These are phyloP conservation scores for Pseudolaguvia tuberculata DNA, from an alignment of 2,113 vertebrate genomes.

Conservation along the genomic window DNA sequence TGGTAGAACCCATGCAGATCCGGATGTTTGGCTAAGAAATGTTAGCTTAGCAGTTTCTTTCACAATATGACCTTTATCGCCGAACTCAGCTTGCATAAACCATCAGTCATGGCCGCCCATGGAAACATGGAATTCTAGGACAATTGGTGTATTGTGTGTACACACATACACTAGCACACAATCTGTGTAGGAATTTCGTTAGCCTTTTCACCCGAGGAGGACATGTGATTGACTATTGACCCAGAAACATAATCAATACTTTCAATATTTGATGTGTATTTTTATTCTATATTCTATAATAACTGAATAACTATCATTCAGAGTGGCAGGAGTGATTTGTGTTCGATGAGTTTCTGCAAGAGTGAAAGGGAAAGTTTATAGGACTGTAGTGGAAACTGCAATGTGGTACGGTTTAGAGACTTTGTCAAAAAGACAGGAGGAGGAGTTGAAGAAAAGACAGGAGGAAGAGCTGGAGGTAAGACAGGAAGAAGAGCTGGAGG, in stretches of 20 bases:
- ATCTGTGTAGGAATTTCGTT: background rate
- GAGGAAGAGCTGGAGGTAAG: too few species aligned
- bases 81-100: constrained; percentile 36
- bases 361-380: too few species aligned
- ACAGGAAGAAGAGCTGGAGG: too few species aligned
- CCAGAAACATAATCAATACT: background rate
- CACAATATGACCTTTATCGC: constrained; percentile 25
- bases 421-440: too few species aligned
- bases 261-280: background rate
- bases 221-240: background rate
- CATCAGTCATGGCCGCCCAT: constrained; percentile 34
- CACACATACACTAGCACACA: too few species aligned
- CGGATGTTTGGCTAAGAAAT: background rate
- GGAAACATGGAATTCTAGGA: constrained; percentile 44
- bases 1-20: background rate
- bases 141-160: constrained; percentile 32
- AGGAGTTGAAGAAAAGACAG: too few species aligned
- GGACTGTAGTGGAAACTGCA: too few species aligned
- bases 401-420: too few species aligned
- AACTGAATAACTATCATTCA: too few species aligned
- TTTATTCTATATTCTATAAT: background rate
- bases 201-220: background rate
- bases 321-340: too few species aligned
- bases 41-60: constrained; percentile 6
- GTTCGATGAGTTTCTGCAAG: too few species aligned